A percentile compares a stretch with the other conserved stretches of the same genome.
These are phyloP conservation scores for Pontoporia blainvillei DNA, from an alignment of 2,113 vertebrate genomes.

Conservation along the genomic window DNA sequence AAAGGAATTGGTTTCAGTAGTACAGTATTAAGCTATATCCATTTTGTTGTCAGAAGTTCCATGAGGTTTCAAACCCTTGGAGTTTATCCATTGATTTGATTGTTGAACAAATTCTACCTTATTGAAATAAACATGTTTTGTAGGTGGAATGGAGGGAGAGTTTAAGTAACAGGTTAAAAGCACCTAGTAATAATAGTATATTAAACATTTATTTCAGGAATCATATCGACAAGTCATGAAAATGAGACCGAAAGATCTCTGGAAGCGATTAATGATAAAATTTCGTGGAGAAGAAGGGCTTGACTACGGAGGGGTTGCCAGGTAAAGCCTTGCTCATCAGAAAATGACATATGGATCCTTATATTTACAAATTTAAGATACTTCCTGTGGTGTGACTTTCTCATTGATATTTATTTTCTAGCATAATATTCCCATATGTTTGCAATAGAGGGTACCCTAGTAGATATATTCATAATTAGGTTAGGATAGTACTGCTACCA, in stretches of 20 bases:
- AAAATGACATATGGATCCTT: neutral
- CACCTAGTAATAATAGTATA: slow-evolving; percentile 1
- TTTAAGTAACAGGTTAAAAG: slow-evolving; percentile 39
- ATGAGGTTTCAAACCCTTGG: neutral
- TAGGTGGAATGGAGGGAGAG: neutral
- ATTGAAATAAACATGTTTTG: slow-evolving; percentile 19
- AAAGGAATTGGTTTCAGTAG: slow-evolving; percentile 22
- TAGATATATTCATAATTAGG: neutral
- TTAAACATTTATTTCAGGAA: slow-evolving; percentile 83
- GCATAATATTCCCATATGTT: neutral
- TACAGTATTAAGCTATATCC: neutral
- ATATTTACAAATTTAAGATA: neutral
- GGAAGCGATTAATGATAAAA: slow-evolving; percentile 99
- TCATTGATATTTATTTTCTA: neutral
- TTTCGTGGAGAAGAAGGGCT: slow-evolving; percentile 98
- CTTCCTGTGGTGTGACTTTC: neutral
- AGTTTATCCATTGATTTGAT: slow-evolving; percentile 7
- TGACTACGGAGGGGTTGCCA: slow-evolving; percentile 98
- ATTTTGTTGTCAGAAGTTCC: slow-evolving; percentile 25
- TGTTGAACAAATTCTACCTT: neutral
- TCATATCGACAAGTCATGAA: slow-evolving; percentile 99
- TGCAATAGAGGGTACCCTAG: neutral
- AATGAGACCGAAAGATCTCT: slow-evolving; percentile 99
- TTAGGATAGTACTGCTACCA: neutral
- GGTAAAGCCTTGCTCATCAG: slow-evolving; percentile 79